phyloP scores from a whole-genome alignment of 2,113 vertebrate species.

The Silurus asotus region DNA sequence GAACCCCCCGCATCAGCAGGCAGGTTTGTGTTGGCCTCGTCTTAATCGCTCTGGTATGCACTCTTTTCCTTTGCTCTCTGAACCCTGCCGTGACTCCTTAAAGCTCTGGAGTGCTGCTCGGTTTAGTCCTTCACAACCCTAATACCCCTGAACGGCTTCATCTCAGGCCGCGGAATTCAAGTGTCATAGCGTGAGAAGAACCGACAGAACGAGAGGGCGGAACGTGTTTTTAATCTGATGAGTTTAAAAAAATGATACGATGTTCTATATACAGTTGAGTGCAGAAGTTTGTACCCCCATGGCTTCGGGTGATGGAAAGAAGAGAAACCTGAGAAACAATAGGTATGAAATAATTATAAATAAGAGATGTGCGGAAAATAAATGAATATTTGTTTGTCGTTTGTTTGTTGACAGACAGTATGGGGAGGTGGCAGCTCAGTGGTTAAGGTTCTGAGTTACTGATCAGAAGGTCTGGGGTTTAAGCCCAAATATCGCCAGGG shows the following conservation, averaged over 20 bases:
- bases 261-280: not conserved
- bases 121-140: slow-evolving; percentile 15
- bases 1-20: not conserved
- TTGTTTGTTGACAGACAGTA: too few relatives aligned
- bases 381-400: too few relatives aligned
- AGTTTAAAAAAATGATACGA: not conserved
- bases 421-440: too few relatives aligned
- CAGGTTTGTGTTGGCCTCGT: slow-evolving; percentile 17
- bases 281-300: slow-evolving; percentile 11
- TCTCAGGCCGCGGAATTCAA: not conserved
- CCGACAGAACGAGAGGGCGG: not conserved
- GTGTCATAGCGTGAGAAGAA: not conserved
- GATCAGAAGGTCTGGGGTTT: too few relatives aligned
- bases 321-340: not conserved
- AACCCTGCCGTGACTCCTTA: slow-evolving; percentile 59
- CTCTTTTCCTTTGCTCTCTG: slow-evolving; percentile 54
- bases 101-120: slow-evolving; percentile 13
- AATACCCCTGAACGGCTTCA: slow-evolving; percentile 2
- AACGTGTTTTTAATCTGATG: not conserved
- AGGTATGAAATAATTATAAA: too few relatives aligned
- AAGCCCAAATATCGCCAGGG: too few relatives aligned
- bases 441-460: too few relatives aligned
- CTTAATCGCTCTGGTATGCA: slow-evolving; percentile 47
- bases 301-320: not conserved
- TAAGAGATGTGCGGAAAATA: too few relatives aligned